phyloP scores from a whole-genome alignment of 2,888 invertebrate species.

The Parnassius smintheus region DNA sequence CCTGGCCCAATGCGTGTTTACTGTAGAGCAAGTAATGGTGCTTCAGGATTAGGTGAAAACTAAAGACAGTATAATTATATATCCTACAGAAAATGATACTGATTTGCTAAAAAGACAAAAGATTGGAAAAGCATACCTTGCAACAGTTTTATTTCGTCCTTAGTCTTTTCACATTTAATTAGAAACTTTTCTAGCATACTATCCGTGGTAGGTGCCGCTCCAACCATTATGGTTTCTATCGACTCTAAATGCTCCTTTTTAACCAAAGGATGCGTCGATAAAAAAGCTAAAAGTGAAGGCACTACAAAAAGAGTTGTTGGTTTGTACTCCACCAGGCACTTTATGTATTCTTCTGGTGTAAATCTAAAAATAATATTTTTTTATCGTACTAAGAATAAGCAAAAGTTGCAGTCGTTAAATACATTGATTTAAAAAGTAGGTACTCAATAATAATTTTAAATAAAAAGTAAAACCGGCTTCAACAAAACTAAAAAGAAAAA shows the following conservation, averaged over 20 bases:
- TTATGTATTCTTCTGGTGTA: conserved; percentile 86
- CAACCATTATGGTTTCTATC: conserved; percentile 84
- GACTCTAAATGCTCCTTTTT: conserved; percentile 84
- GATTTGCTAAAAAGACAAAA: no score
- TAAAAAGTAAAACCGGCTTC: no score
- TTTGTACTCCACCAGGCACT: conserved; percentile 81
- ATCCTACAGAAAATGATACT: no score
- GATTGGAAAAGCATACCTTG: conserved; percentile 53
- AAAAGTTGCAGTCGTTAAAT: not conserved
- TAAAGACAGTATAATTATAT: no score
- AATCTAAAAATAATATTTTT: conserved; percentile 70
- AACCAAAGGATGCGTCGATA: conserved; percentile 87
- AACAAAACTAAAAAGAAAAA: no score
- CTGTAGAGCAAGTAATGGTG: no score
- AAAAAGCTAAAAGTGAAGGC: conserved; percentile 88
- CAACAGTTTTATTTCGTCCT: conserved; percentile 68
- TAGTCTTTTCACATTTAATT: conserved; percentile 78
- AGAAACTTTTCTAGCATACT: conserved; percentile 83
- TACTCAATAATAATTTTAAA: no score
- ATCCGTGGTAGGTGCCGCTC: conserved; percentile 87
- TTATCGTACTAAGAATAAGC: conserved; percentile 3
- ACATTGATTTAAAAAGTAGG: not conserved
- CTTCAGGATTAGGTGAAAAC: no score
- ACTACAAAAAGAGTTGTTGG: conserved; percentile 86
- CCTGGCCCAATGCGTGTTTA: no score